phyloP scores from a whole-genome alignment of 2,113 vertebrate species.

The Mus spicilegus region DNA sequence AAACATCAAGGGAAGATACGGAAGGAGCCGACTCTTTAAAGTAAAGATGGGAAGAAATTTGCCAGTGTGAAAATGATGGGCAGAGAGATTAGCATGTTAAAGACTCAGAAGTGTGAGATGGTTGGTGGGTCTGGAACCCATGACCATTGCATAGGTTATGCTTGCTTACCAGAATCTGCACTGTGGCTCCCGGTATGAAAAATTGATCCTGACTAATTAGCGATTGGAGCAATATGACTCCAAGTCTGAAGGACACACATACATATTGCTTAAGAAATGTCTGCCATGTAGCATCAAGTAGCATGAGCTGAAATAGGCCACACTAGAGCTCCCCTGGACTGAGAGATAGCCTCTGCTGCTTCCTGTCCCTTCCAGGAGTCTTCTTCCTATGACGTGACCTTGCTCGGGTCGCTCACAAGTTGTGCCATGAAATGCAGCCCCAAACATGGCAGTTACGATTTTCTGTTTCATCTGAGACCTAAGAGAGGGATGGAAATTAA shows the following conservation, averaged over 20 bases:
- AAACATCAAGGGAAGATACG: neutral
- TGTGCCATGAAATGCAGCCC: constrained; percentile 57
- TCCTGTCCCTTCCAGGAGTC: neutral
- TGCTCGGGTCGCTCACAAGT: constrained; percentile 55
- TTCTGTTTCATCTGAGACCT: constrained; percentile 72
- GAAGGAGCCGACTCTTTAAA: constrained; percentile 13
- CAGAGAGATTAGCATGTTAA: neutral
- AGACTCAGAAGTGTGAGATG: neutral
- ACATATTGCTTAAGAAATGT: neutral
- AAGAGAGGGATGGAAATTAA: constrained; percentile 84
- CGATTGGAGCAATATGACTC: neutral
- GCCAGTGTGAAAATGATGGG: neutral
- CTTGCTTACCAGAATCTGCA: neutral
- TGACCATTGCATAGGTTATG: neutral
- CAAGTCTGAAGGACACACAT: neutral
- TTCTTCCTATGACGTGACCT: constrained; percentile 66
- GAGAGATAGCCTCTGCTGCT: neutral
- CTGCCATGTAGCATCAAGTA: neutral
- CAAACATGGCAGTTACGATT: constrained; percentile 66
- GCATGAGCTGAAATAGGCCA: neutral
- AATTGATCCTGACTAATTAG: neutral
- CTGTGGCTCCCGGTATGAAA: neutral
- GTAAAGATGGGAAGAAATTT: neutral
- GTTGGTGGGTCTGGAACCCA: neutral
- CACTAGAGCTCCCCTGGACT: neutral